Conservation (phyloP, 2,888 invertebrate species). For the Neoaliturus tenellus region DNA sequence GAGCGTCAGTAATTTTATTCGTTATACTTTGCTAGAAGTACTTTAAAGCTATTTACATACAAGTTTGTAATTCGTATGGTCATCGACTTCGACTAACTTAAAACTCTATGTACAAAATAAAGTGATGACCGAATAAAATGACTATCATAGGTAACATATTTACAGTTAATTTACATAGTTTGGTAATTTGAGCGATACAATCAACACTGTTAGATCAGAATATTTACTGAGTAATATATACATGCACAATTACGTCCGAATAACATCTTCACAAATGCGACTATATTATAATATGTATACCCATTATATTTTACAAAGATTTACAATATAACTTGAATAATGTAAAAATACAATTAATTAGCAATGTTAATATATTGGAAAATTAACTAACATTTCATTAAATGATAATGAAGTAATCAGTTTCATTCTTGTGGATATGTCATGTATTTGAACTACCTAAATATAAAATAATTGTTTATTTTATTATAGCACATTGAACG, state of each 20-base stretch:
- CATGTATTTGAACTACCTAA: too few relatives aligned
- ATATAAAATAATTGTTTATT: too few relatives aligned
- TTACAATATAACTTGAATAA: background rate
- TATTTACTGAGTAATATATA: background rate
- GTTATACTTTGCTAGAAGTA: constrained; percentile 34
- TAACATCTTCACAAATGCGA: background rate
- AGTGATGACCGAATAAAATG: constrained; percentile 12
- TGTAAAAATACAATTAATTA: too few relatives aligned
- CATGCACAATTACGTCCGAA: background rate
- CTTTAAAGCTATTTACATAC: constrained; percentile 50
- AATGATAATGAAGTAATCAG: too few relatives aligned
- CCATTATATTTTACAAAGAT: background rate
- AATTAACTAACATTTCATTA: too few relatives aligned
- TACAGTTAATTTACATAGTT: background rate
- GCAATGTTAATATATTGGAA: too few relatives aligned
- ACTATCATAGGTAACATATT: constrained; percentile 19
- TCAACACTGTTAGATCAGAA: background rate
- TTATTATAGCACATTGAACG: too few relatives aligned
- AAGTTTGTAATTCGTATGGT: constrained; percentile 19
- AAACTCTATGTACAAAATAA: constrained; percentile 38
- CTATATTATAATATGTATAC: background rate
- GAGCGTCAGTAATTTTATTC: constrained; percentile 37
- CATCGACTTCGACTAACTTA: constrained; percentile 21
- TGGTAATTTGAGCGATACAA: background rate
- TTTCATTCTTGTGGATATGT: too few relatives aligned